These are phyloP conservation scores for Deilephila porcellus DNA, from an alignment of 2,888 invertebrate genomes.

Conservation along the genomic window DNA sequence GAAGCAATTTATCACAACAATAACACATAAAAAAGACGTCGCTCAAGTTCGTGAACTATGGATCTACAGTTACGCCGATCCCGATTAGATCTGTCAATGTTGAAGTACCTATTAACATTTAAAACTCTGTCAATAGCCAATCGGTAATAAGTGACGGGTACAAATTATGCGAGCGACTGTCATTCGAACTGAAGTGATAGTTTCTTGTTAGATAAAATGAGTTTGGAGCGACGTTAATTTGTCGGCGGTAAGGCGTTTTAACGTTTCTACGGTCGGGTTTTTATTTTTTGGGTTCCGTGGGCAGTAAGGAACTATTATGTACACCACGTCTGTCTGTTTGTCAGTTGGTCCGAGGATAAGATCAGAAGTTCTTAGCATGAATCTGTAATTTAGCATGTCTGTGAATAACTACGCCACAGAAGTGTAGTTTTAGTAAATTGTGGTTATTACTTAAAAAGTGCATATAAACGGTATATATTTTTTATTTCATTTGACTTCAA, in stretches of 20 bases:
- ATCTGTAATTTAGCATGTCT: no score
- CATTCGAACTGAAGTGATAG: conserved; percentile 1
- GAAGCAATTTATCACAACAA: background rate
- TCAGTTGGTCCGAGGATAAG: no score
- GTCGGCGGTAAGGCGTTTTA: background rate
- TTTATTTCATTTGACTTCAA: no score
- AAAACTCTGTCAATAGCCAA: background rate
- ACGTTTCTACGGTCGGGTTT: background rate
- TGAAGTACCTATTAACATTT: conserved; percentile 7
- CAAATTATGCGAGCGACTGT: conserved; percentile 17
- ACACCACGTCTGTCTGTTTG: no score
- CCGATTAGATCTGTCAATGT: conserved; percentile 8
- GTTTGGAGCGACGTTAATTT: background rate
- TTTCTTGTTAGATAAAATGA: conserved; percentile 15
- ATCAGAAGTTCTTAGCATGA: no score
- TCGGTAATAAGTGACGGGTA: conserved; percentile 5
- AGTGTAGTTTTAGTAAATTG: no score
- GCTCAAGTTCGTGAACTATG: background rate
- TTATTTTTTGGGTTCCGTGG: background rate
- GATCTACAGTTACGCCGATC: background rate
- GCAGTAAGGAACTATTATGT: no score
- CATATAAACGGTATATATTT: no score
- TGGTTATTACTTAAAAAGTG: no score
- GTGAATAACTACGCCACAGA: no score
- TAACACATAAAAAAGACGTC: background rate